phyloP scores from a whole-genome alignment of 1,140 invertebrate genomes.

The Bombus terrestris region DNA sequence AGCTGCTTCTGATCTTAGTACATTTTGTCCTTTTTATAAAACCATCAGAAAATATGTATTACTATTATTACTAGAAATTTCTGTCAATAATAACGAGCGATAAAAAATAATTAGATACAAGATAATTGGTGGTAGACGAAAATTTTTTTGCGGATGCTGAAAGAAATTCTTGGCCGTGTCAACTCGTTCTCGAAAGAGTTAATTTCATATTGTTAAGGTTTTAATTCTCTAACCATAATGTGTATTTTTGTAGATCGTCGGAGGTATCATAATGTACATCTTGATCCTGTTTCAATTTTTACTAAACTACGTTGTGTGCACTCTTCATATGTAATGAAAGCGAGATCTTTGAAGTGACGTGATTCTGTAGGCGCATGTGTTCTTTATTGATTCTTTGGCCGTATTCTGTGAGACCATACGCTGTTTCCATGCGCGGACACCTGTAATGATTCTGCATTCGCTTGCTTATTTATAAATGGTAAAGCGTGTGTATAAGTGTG shows the following conservation, averaged over 20 bases:
- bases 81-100: neutral
- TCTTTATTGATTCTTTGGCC: neutral
- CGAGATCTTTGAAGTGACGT: neutral
- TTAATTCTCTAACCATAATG: too few species aligned
- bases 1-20: neutral
- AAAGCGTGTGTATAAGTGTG: neutral
- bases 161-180: neutral
- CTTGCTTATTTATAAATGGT: neutral
- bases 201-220: too few species aligned
- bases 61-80: too few species aligned
- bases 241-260: slow-evolving; percentile 62
- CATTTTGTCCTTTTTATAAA: too few species aligned
- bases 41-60: too few species aligned
- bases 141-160: accelerated
- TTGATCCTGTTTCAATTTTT: slow-evolving; percentile 74
- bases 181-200: too few species aligned
- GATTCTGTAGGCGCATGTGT: neutral
- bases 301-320: neutral
- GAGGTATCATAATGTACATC: slow-evolving; percentile 69
- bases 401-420: neutral
- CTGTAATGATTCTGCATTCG: neutral
- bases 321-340: accelerated
- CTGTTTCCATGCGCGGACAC: neutral
- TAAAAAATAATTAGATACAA: neutral
- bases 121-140: too few species aligned